phyloP scores from a whole-genome alignment of 1,140 invertebrate species.

The Solenopsis invicta region DNA sequence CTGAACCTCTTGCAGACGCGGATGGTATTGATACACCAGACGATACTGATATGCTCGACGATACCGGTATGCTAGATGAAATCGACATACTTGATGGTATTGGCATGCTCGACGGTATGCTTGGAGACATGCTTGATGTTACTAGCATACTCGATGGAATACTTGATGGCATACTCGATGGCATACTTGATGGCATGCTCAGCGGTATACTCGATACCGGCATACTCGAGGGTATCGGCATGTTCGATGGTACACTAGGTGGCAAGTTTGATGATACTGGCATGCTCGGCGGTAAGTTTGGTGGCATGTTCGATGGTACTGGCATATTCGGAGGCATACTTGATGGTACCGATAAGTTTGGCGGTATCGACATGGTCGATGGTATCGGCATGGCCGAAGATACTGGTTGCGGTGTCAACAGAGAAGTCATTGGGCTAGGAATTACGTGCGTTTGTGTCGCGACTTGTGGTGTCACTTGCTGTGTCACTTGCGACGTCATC shows the following conservation, averaged over 20 bases:
- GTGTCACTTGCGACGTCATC: conserved; percentile 51
- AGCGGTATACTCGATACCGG: conserved; percentile 39
- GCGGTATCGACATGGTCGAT: conserved; percentile 63
- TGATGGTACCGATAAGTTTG: conserved; percentile 48
- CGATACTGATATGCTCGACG: conserved; percentile 59
- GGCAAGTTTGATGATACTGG: conserved; percentile 56
- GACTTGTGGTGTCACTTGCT: conserved; percentile 46
- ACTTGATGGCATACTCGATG: conserved; percentile 43
- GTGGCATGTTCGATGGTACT: conserved; percentile 55
- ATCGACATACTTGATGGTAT: conserved; percentile 57
- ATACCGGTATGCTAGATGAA: conserved; percentile 50
- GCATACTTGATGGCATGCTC: conserved; percentile 42
- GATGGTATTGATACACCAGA: conserved; percentile 65
- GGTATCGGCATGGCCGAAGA: conserved; percentile 41
- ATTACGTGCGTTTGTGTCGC: conserved; percentile 50
- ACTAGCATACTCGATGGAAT: conserved; percentile 53
- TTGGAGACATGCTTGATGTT: conserved; percentile 60
- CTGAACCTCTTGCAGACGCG: conserved; percentile 64
- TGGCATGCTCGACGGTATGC: conserved; percentile 53
- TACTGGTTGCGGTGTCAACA: conserved; percentile 60
- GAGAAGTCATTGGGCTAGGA: conserved; percentile 40
- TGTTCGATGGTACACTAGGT: conserved; percentile 61
- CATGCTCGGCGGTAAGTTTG: conserved; percentile 45
- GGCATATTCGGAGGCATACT: conserved; percentile 62
- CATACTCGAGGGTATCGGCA: conserved; percentile 47